Percentiles rank a stretch among this genome's conserved stretches.
phyloP scores from a whole-genome alignment of 2,888 invertebrate species.

The Willowsia nigromaculata region DNA sequence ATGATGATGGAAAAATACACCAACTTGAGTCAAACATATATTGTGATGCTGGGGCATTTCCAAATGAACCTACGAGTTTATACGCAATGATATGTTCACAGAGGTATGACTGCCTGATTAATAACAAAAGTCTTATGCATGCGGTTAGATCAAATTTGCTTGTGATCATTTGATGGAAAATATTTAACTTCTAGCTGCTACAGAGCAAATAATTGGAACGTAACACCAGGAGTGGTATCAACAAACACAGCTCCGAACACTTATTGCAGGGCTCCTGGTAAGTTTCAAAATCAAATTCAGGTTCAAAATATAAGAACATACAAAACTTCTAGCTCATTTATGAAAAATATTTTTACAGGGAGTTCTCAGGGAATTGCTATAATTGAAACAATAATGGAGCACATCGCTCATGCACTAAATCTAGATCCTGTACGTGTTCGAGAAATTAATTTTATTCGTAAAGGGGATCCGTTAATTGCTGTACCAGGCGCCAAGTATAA shows the following conservation, averaged over 20 bases:
- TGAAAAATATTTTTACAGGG: too few species aligned
- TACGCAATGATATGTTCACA: conserved; percentile 81
- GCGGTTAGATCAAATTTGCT: too few species aligned
- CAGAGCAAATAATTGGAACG: conserved; percentile 83
- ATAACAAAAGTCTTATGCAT: too few species aligned
- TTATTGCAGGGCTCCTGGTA: conserved; percentile 87
- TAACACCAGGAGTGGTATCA: conserved; percentile 81
- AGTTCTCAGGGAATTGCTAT: conserved; percentile 85
- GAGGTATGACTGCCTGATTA: conserved; percentile 78
- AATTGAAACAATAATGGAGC: conserved; percentile 86
- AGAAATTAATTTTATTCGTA: conserved; percentile 82
- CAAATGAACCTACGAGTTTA: conserved; percentile 82
- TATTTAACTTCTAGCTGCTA: conserved; percentile 85
- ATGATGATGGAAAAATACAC: conserved; percentile 84
- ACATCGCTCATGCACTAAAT: conserved; percentile 83
- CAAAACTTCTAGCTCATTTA: too few species aligned
- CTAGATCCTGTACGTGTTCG: conserved; percentile 84
- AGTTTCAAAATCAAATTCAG: background rate
- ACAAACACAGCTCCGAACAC: conserved; percentile 87
- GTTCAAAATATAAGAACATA: too few species aligned
- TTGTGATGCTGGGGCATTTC: conserved; percentile 82
- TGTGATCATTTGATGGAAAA: too few species aligned
- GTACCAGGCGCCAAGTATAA: conserved; percentile 44
- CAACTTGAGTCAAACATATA: conserved; percentile 83
- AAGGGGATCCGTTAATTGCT: conserved; percentile 79